Evolutionary conservation across 2,888 invertebrate species (phyloP), one percentile per base, ranked within the genome.

Genomic region (Polydrusus pterygomalis): DNA sequence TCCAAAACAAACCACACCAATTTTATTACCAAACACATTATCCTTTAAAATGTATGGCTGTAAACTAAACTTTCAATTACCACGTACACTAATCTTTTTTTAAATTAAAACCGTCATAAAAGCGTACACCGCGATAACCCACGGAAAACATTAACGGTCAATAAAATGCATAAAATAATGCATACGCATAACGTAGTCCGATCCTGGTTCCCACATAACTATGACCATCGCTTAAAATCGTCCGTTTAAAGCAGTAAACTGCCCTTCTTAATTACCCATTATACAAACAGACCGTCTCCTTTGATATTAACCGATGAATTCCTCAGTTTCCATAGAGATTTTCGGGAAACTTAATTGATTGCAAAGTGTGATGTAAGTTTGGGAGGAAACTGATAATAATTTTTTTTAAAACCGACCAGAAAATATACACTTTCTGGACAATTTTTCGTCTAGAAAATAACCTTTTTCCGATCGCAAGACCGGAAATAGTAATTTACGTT

Each of bases 231-330:
- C 68, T 76, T 72, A 62, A 75, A 67, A 71, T 65, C 54, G 65
- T 71, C 71, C 71, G 70, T 49, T 60, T 30, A 49, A 47, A 56
- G 67, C 67, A 67, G 64, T 72, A 76, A 68, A 68, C 72, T 54
- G 43, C 34, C 64, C 60, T 40, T 74, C 56, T 69, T 56, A 63
- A 49, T 75, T 75, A 71, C 70, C 75, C 75, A 67, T 75, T 75
- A 54, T 34, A 74, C 71, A 71, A 70, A 73, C 75, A 73, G 64
- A 68, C 78, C 73, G 78, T 68, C 70, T 73, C 65, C 70, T 77
- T 77, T 77, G 77, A 77, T 74, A 73, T 69, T 56, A 70, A 65
- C 60, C 76, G 72, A 69, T 68, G 30, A 58, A 45, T 45, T 69
- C 58, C 30, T 56, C 18, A 49, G 43, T 62, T 69, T 74, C 62